Conservation (phyloP, 2,113 vertebrate genomes). For the Paramormyrops kingsleyae region DNA sequence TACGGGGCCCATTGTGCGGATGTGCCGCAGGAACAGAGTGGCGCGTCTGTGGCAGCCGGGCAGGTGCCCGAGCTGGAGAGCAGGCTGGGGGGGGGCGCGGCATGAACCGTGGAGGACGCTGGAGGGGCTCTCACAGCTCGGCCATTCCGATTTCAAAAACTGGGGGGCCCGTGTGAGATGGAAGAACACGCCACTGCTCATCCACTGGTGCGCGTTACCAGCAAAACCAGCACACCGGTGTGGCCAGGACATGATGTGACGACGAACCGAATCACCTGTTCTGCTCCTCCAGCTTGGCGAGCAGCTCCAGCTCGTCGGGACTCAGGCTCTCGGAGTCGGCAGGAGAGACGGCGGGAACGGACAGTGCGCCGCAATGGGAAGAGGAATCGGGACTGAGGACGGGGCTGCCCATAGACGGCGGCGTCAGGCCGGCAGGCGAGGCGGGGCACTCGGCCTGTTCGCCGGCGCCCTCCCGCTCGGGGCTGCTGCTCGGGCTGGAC, state of each 20-base stretch:
- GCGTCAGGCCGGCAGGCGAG: constrained; percentile 53
- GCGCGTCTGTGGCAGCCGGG: neutral
- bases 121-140: neutral
- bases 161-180: neutral
- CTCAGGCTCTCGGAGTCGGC: constrained; percentile 91
- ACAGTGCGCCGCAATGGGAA: constrained; percentile 72
- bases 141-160: neutral
- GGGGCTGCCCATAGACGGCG: constrained; percentile 71
- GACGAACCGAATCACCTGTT: constrained; percentile 68
- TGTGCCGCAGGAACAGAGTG: neutral
- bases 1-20: neutral
- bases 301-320: constrained; percentile 86
- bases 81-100: neutral
- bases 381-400: constrained; percentile 86
- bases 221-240: neutral
- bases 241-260: neutral
- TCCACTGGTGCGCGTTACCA: neutral
- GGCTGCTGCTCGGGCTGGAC: constrained; percentile 60
- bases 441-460: constrained; percentile 55
- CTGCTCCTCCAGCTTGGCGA: constrained; percentile 92
- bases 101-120: neutral
- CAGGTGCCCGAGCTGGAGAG: neutral
- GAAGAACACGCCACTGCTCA: neutral
- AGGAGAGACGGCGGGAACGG: constrained; percentile 70
- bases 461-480: constrained; percentile 50